phyloP scores from a whole-genome alignment of 2,888 invertebrate species.

The Aphidius colemani region DNA sequence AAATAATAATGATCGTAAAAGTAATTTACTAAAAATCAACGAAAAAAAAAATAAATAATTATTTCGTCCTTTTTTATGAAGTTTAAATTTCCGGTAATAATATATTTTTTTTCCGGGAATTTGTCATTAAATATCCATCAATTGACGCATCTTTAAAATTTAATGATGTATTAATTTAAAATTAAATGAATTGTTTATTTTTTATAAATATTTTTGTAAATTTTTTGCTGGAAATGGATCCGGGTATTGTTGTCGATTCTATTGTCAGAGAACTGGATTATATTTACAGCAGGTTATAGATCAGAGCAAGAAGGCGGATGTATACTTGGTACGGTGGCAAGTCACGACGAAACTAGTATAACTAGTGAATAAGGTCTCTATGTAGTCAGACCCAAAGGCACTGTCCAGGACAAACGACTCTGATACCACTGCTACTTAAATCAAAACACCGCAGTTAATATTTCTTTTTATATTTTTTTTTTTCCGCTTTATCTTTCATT shows the following conservation, averaged over 20 bases:
- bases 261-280: neutral
- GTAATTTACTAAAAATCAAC: neutral
- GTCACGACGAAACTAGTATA: slow-evolving; percentile 30
- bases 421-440: slow-evolving; percentile 8
- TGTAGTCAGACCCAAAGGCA: slow-evolving; percentile 11
- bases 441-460: slow-evolving; percentile 5
- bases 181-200: no score
- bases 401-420: slow-evolving; percentile 16
- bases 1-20: neutral
- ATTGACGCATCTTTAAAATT: no score
- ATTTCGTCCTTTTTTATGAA: no score
- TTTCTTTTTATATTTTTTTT: neutral
- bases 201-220: no score
- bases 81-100: no score
- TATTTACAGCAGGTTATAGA: neutral
- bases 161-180: no score
- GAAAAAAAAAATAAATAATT: neutral
- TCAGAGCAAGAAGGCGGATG: slow-evolving; percentile 37
- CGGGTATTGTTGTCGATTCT: no score
- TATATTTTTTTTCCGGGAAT: no score
- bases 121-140: no score
- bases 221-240: no score
- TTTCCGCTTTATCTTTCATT: neutral
- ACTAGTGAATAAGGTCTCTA: no score
- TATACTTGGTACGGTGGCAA: slow-evolving; percentile 40